Evolutionary conservation across 2,797 vertebrate species (phyloP).

Genomic region (Sebastes itinus): DNA sequence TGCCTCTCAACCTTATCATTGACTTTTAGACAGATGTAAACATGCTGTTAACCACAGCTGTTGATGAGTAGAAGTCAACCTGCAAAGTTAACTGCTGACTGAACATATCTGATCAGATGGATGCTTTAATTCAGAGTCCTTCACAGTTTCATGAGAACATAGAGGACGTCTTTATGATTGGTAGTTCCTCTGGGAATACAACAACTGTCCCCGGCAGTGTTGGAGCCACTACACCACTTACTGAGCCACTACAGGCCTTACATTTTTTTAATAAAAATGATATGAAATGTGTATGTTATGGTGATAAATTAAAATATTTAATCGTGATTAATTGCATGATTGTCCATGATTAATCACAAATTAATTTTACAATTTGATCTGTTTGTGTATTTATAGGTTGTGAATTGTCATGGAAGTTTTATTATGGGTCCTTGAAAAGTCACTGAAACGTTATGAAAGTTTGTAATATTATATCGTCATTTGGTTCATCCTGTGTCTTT

Average conservation of each 20-base stretch:
- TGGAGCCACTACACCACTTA: not conserved
- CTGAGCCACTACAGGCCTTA: not conserved
- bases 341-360: too few relatives aligned
- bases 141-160: not conserved
- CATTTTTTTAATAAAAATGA: not conserved
- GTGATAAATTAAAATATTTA: not conserved
- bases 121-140: not conserved
- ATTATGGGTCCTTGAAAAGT: not conserved
- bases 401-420: not conserved
- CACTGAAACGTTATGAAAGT: too few relatives aligned
- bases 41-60: conserved; percentile 5
- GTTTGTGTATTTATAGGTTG: not conserved
- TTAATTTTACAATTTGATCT: not conserved
- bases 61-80: not conserved
- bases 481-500: not conserved
- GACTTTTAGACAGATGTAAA: conserved; percentile 12
- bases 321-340: too few relatives aligned
- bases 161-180: not conserved
- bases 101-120: not conserved
- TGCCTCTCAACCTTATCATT: conserved; percentile 1
- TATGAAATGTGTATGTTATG: not conserved
- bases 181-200: not conserved
- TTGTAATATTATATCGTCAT: not conserved
- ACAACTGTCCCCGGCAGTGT: not conserved
- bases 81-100: not conserved